phyloP scores from a whole-genome alignment of 2,888 invertebrate species.

The Pristionchus exspectatus region DNA sequence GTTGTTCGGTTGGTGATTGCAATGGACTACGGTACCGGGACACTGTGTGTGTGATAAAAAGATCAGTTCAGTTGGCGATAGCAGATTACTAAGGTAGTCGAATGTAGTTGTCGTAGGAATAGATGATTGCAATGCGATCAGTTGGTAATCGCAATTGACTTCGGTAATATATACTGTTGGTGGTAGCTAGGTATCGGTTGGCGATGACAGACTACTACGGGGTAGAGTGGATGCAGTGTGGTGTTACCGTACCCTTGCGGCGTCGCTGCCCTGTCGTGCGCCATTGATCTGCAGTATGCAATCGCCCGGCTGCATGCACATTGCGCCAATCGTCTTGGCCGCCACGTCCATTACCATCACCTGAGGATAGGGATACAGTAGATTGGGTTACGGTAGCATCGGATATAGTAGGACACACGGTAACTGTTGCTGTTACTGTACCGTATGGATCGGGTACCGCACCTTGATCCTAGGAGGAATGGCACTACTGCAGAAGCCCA shows the following conservation, averaged over 20 bases:
- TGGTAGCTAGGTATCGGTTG: too few relatives aligned
- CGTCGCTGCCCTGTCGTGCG: not conserved
- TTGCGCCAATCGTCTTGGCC: conserved; percentile 22
- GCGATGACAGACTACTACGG: too few relatives aligned
- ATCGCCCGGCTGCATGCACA: not conserved
- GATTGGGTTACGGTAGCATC: not conserved
- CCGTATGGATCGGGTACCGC: not conserved
- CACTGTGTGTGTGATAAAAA: too few relatives aligned
- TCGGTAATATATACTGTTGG: too few relatives aligned
- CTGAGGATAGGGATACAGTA: not conserved
- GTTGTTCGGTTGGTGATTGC: not conserved
- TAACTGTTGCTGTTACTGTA: too few relatives aligned
- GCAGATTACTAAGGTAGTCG: too few relatives aligned
- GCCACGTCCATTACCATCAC: conserved; percentile 10
- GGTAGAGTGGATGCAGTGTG: not conserved
- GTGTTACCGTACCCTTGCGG: conserved; percentile 4
- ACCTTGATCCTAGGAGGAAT: too few relatives aligned
- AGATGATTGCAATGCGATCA: too few relatives aligned
- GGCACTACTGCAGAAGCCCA: too few relatives aligned
- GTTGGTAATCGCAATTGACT: too few relatives aligned
- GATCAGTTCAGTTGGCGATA: too few relatives aligned
- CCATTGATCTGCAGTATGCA: conserved; percentile 18
- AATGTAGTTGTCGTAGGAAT: too few relatives aligned
- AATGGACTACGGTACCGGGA: not conserved
- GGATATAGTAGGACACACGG: not conserved